A percentile compares a stretch with the other conserved stretches of the same genome.
phyloP scores from a whole-genome alignment of 1,140 invertebrate genomes.

The Drosophila gunungcola region DNA sequence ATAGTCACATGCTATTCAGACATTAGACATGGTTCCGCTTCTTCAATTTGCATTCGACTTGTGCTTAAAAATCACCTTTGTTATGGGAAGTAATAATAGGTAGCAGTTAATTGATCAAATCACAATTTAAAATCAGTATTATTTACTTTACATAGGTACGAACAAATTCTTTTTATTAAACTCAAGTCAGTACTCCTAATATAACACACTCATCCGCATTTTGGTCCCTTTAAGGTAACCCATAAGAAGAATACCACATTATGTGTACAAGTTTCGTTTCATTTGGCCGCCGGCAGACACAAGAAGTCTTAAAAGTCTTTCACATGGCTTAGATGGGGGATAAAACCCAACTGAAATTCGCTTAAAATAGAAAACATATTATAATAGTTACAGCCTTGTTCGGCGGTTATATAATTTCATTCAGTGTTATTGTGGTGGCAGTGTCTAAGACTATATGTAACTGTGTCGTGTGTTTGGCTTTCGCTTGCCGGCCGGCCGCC shows the following conservation, averaged over 20 bases:
- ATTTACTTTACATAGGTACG: neutral
- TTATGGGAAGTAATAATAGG: neutral
- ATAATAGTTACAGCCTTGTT: slow-evolving; percentile 45
- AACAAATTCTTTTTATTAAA: slow-evolving; percentile 1
- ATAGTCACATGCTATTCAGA: slow-evolving; percentile 53
- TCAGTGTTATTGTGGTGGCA: slow-evolving; percentile 37
- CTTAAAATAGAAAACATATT: slow-evolving; percentile 3
- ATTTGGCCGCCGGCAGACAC: slow-evolving; percentile 19
- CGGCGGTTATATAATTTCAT: slow-evolving; percentile 67
- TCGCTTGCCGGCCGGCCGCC: slow-evolving; percentile 67
- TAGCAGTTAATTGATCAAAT: too few relatives aligned
- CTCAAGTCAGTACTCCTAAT: slow-evolving; percentile 9
- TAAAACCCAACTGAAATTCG: slow-evolving; percentile 19
- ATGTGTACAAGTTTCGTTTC: slow-evolving; percentile 59
- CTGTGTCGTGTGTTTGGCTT: slow-evolving; percentile 1
- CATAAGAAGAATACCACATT: slow-evolving; percentile 32
- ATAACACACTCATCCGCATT: slow-evolving; percentile 8
- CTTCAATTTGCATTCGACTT: slow-evolving; percentile 23
- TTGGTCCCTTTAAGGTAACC: slow-evolving; percentile 10
- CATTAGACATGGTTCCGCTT: slow-evolving; percentile 38
- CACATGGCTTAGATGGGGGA: slow-evolving; percentile 52
- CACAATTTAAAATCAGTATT: too few relatives aligned
- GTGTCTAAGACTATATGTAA: slow-evolving; percentile 52
- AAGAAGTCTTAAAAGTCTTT: slow-evolving; percentile 53
- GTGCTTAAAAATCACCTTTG: slow-evolving; percentile 1